Base-by-base conservation (phyloP, 2,113 vertebrate genomes). In the Atractosteus spatula region DNA sequence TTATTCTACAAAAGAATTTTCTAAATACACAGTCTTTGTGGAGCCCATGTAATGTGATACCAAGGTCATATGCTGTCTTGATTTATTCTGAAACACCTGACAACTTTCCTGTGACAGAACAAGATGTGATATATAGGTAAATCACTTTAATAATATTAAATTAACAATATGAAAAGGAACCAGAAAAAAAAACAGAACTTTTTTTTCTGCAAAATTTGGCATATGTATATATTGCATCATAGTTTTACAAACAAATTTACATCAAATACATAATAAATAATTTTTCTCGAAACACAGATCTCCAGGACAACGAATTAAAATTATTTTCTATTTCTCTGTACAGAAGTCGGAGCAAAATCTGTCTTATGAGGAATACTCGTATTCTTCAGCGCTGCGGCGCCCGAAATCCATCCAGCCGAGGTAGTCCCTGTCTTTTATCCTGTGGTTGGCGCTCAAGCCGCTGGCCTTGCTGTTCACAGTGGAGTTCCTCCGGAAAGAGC, bases 331-430 rank as follows among this genome's bases (percentile, higher is more conserved):
- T 80, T 84, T 67, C 77, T 82, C 84, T 75, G 75, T 84, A 81
- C 68, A 81, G 82, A 78, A 71, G 77, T 66, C 64, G 76, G 79
- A 77, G 55, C 76, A 68, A 29, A 71, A 61, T 44, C 4, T 55
- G 74, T 69, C 76, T 92, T 93, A 97, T 51, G 94, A 96, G 59
- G 94, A 91, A 68, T 98, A 98, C 17, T 98, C 96, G 0, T 97
- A 98, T 76, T 98, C 97, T 82, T 98, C 97, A 10, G 94, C 93
- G 13, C 95, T 98, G 79, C 96, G 95, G n/a, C 95, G 94, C 44
- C 97, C 97, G 41, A 99, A 99, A 83, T 99, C 97, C 96, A 98
- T 98, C 97, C 97, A 99, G 72, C 97, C 97, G 88, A 94, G 82
- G 89, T 99, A 99, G 88, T 99, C 97, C 80, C 96, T 92, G 88